Conservation (phyloP, 1,140 invertebrate genomes). For the Eurosta solidaginis region DNA sequence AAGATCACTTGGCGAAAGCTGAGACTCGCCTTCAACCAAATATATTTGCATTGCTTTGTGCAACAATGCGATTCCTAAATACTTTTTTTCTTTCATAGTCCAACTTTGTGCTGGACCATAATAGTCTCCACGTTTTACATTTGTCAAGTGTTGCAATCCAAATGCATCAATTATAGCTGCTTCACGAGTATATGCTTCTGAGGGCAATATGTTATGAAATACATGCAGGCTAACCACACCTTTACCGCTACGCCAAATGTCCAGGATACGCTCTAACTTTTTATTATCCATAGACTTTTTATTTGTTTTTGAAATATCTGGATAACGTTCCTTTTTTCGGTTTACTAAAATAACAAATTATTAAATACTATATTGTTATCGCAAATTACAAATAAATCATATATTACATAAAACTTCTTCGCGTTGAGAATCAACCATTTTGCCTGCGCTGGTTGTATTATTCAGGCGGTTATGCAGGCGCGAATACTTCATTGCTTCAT, state of each 20-base stretch:
- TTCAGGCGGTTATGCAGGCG: conserved; percentile 44
- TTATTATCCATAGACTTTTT: conserved; percentile 40
- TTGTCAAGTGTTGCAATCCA: conserved; percentile 69
- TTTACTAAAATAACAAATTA: not conserved
- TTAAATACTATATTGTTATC: not conserved
- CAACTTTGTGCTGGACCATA: conserved; percentile 80
- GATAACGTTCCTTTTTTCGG: conserved; percentile 38
- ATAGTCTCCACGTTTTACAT: conserved; percentile 69
- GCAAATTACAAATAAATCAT: not conserved
- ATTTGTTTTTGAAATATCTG: conserved; percentile 48
- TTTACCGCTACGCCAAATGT: conserved; percentile 81
- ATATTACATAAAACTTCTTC: conserved; percentile 33
- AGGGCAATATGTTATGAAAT: conserved; percentile 88
- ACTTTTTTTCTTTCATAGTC: conserved; percentile 70
- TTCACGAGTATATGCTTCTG: conserved; percentile 91
- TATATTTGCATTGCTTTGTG: conserved; percentile 85
- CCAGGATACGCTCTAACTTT: conserved; percentile 81
- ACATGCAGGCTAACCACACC: conserved; percentile 91
- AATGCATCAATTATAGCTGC: conserved; percentile 91
- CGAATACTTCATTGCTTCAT: conserved; percentile 76
- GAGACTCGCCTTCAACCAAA: conserved; percentile 83
- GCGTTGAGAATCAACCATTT: not conserved
- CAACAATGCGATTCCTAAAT: conserved; percentile 81
- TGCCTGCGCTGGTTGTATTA: not conserved
- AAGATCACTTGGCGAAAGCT: conserved; percentile 72